Conservation (phyloP, 2,797 vertebrate species). For the Huso huso region DNA sequence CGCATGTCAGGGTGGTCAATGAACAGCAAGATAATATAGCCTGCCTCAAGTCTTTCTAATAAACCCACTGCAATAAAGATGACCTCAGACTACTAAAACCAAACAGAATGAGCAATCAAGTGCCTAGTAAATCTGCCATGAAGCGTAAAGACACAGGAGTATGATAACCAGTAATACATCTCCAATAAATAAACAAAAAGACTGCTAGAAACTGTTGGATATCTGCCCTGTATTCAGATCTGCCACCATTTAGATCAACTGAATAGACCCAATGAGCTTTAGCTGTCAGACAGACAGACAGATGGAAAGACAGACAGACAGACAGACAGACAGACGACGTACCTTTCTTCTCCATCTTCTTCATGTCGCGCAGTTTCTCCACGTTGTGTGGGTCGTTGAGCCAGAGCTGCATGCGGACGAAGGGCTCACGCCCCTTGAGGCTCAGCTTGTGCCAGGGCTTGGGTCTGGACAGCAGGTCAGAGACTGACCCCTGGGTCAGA, state of each 20-base stretch:
- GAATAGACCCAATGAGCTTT: no score
- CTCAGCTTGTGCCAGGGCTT: conserved; percentile 98
- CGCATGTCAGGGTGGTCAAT: not conserved
- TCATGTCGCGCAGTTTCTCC: conserved; percentile 91
- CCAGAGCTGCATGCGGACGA: conserved; percentile 98
- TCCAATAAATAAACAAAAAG: no score
- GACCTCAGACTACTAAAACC: no score
- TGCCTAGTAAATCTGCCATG: no score
- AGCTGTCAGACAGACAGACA: not conserved
- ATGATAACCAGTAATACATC: no score
- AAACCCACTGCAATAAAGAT: no score
- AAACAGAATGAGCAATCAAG: no score
- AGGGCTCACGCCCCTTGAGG: conserved; percentile 93
- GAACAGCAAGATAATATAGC: not conserved
- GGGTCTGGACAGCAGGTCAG: conserved; percentile 91
- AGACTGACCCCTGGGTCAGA: conserved; percentile 93
- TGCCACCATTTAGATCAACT: no score
- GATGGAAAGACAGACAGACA: not conserved
- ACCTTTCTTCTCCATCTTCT: conserved; percentile 99
- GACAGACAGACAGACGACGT: not conserved
- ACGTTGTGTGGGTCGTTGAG: conserved; percentile 92
- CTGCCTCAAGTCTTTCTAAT: no score
- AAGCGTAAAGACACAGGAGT: no score
- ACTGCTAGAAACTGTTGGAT: not conserved
- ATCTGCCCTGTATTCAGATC: not conserved